Evolutionary conservation across 1,140 invertebrate genomes (phyloP).

Genomic region (Drosophila sturtevanti): DNA sequence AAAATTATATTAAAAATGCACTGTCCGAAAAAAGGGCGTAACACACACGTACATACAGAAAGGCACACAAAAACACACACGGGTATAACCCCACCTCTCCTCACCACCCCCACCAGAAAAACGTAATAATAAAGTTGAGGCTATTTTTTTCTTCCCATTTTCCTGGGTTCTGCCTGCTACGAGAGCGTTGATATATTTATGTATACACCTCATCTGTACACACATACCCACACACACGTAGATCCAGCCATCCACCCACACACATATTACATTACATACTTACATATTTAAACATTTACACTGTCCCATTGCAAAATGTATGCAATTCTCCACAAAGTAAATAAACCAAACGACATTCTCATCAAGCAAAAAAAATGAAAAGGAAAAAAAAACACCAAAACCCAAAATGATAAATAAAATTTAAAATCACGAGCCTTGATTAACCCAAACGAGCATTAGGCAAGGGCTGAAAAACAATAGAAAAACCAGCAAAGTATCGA

Average conservation of each 20-base stretch:
- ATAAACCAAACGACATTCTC: constrained; percentile 56
- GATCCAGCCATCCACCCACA: neutral
- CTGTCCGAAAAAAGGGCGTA: constrained; percentile 76
- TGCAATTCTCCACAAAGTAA: constrained; percentile 50
- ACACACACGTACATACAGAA: constrained; percentile 39
- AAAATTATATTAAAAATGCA: constrained; percentile 81
- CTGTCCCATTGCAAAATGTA: constrained; percentile 69
- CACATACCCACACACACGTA: neutral
- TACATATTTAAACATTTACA: constrained; percentile 71
- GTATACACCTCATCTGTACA: constrained; percentile 23
- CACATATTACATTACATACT: constrained; percentile 19
- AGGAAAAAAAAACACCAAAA: constrained; percentile 20
- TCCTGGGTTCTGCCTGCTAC: constrained; percentile 15
- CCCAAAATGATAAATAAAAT: constrained; percentile 65
- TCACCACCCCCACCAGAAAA: constrained; percentile 23
- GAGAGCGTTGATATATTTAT: constrained; percentile 52
- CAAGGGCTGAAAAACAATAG: constrained; percentile 3
- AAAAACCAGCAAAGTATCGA: neutral
- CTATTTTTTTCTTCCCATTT: constrained; percentile 13
- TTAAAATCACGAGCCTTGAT: constrained; percentile 68
- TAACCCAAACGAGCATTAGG: constrained; percentile 69
- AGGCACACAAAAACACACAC: constrained; percentile 15
- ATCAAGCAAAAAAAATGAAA: constrained; percentile 17
- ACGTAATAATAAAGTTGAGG: constrained; percentile 72
- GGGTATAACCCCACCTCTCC: constrained; percentile 42